These are phyloP conservation scores for Labia minor DNA, from an alignment of 2,888 invertebrate species.

Conservation along the genomic window DNA sequence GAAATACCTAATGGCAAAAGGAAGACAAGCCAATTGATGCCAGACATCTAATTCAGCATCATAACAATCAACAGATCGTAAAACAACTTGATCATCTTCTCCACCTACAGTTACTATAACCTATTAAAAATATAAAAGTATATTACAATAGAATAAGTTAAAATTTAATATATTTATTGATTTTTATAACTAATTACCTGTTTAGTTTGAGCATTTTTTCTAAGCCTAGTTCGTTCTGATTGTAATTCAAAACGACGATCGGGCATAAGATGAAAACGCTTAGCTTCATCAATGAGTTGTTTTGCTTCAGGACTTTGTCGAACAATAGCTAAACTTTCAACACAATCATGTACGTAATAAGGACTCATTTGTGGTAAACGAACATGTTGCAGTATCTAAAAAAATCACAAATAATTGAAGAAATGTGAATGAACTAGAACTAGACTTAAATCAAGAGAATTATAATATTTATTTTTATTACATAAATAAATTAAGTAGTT, in stretches of 20 bases:
- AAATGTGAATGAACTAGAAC: too few relatives aligned
- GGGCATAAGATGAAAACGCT: constrained; percentile 38
- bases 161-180: too few relatives aligned
- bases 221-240: constrained; percentile 34
- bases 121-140: constrained; percentile 26
- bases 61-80: constrained; percentile 41
- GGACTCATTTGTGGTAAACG: constrained; percentile 39
- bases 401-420: constrained; percentile 6
- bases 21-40: constrained; percentile 39
- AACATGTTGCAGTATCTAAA: constrained; percentile 37
- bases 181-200: constrained; percentile 27
- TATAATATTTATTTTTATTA: not conserved
- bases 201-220: constrained; percentile 34
- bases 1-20: constrained; percentile 38
- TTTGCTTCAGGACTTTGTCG: constrained; percentile 34
- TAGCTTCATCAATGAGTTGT: constrained; percentile 38
- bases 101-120: constrained; percentile 42
- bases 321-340: constrained; percentile 35
- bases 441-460: not conserved
- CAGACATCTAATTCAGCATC: constrained; percentile 37
- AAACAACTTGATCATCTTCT: constrained; percentile 42
- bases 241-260: constrained; percentile 37
- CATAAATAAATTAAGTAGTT: too few relatives aligned
- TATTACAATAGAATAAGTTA: constrained; percentile 6
- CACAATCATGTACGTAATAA: constrained; percentile 40